Base-by-base conservation (phyloP, 1,140 invertebrate species). In the Drosophila obscura region DNA sequence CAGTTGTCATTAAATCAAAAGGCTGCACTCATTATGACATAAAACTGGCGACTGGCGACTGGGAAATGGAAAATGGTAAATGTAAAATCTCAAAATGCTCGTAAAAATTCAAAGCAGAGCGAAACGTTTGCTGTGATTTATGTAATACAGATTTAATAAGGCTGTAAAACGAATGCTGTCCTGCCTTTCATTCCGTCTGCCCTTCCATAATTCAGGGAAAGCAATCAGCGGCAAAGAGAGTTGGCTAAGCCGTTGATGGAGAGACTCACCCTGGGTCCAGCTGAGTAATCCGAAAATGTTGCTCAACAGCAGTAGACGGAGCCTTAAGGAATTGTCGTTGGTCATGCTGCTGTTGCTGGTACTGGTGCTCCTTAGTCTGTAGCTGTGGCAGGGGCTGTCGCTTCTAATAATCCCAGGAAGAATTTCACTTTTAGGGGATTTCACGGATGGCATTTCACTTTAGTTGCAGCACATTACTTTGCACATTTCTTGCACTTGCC, bases 1-100 rank as follows among this genome's bases (percentile, higher is more conserved):
- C 79, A 82, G 76, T 87, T 82, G 79, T 79, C 82, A 88, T 88
- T 87, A 82, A 88, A 88, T 87, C 82, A 87, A 87, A 82, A 87
- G 79, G 75, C 83, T 79, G 75, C 71, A 68, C 82, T 85, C 82
- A 87, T 87, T 87, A 88, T 88, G 69, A 78, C 71, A 87, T 88
- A 73, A 87, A 87, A 79, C 56, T 43, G 41, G 49, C 7, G 26
- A 44, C 15, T 4, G 46, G 58, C 51, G 43, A 48, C 61, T 68
- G 35, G 11, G 35, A 74, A 77, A 59, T 59, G 63, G 28, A 35
- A 52, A 80, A 73, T 46, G 74, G 46, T 61, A 73, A 73, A 53
- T 64, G 60, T 51, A 39, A 66, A 66, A 63, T 63, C 55, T 46
- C 16, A 73, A 73, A 57, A 28, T 49, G 50, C 45, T 71, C 53